A percentile compares a stretch with the other conserved stretches of the same genome.
These are phyloP conservation scores for Alexandromys oeconomus DNA, from an alignment of 2,797 vertebrate species.

Conservation along the genomic window DNA sequence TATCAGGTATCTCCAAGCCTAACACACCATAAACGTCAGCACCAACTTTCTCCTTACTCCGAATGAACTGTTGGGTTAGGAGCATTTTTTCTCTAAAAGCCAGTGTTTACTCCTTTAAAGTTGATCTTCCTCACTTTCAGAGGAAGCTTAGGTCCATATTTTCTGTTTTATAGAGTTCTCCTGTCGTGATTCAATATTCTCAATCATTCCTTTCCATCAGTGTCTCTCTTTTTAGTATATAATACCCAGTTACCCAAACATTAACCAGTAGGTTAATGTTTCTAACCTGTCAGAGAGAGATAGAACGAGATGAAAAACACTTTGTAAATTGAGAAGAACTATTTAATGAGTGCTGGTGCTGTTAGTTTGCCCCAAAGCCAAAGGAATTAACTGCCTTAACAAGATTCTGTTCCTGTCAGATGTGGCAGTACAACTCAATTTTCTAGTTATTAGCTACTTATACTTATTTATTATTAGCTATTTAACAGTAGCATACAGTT, in stretches of 20 bases:
- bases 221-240: background rate
- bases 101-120: background rate
- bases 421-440: background rate
- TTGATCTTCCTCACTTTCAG: background rate
- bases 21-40: background rate
- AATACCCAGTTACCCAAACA: background rate
- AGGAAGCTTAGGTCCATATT: background rate
- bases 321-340: constrained; percentile 30
- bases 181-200: background rate
- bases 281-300: background rate
- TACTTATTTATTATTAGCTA: background rate
- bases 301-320: background rate
- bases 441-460: constrained; percentile 17
- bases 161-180: background rate
- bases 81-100: background rate
- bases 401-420: background rate
- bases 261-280: background rate
- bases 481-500: constrained; percentile 53
- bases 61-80: background rate
- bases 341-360: background rate
- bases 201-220: background rate
- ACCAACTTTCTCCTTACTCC: constrained; percentile 9
- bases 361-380: constrained; percentile 25
- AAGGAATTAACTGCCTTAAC: constrained; percentile 45
- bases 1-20: background rate